Evolutionary conservation across 2,888 invertebrate species (phyloP).

Genomic region (Pyrrhosoma nymphula): DNA sequence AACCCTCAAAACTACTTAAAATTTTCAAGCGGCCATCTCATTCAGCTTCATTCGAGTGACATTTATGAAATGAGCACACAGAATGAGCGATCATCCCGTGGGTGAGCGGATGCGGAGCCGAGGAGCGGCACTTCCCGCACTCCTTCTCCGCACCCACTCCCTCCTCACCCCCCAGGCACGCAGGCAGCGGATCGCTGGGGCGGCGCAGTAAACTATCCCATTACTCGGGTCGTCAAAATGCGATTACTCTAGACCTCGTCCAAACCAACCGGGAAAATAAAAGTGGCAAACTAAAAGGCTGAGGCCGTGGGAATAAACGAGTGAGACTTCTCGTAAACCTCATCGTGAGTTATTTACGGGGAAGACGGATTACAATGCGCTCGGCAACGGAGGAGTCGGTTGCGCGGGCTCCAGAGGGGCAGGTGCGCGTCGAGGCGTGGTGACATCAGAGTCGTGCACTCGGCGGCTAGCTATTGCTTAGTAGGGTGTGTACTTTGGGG

Average conservation of each 20-base stretch:
- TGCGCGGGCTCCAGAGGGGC: too few relatives aligned
- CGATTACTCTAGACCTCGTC: not conserved
- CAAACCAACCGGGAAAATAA: not conserved
- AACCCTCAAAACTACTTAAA: not conserved
- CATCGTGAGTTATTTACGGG: not conserved
- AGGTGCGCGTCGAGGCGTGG: too few relatives aligned
- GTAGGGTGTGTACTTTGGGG: too few relatives aligned
- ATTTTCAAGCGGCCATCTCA: not conserved
- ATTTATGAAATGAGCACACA: not conserved
- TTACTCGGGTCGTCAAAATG: slow-evolving; percentile 9
- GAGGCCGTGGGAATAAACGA: not conserved
- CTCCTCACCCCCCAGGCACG: too few relatives aligned
- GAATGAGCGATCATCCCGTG: not conserved
- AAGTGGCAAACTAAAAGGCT: not conserved
- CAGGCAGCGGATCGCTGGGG: not conserved
- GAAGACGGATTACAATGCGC: not conserved
- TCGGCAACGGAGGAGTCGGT: too few relatives aligned
- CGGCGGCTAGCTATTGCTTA: too few relatives aligned
- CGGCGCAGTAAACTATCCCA: not conserved
- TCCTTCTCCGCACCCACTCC: not conserved
- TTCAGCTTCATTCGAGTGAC: not conserved
- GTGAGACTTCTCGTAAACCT: not conserved
- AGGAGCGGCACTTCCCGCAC: not conserved
- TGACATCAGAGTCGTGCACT: too few relatives aligned
- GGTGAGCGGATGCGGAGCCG: not conserved